phyloP scores from a whole-genome alignment of 2,797 vertebrate species.

The Sebastes nivosus region DNA sequence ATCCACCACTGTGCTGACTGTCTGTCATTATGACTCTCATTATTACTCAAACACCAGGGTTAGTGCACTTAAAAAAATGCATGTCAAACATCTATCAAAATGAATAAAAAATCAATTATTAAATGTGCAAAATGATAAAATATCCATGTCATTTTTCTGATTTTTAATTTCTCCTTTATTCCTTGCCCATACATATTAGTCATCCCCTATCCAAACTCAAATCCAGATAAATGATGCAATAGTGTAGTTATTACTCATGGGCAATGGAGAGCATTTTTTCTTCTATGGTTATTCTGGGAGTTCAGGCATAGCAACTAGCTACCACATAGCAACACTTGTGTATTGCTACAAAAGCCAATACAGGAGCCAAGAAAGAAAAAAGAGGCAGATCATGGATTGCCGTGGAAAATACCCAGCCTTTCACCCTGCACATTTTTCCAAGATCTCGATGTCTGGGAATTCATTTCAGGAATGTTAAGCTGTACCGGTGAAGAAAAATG shows the following conservation, averaged over 20 bases:
- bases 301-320: conserved; percentile 63
- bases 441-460: conserved; percentile 49
- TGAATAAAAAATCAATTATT: background rate
- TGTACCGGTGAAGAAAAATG: conserved; percentile 28
- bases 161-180: background rate
- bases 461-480: conserved; percentile 62
- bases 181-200: background rate
- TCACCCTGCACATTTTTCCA: conserved; percentile 43
- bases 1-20: background rate
- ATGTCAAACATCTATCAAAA: background rate
- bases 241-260: conserved; percentile 4
- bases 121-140: background rate
- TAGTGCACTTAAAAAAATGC: background rate
- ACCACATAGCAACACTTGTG: conserved; percentile 62
- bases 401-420: conserved; percentile 31
- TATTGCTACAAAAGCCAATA: conserved; percentile 31
- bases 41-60: background rate
- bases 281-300: conserved; percentile 54
- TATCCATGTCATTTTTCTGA: background rate
- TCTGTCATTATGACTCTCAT: background rate
- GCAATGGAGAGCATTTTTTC: conserved; percentile 13
- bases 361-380: conserved; percentile 19
- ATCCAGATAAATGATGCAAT: conserved; percentile 25
- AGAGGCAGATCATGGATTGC: conserved; percentile 14
- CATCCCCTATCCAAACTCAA: background rate